These are phyloP conservation scores for Cerceris ruficornis DNA, from an alignment of 2,888 invertebrate species.

Conservation along the genomic window DNA sequence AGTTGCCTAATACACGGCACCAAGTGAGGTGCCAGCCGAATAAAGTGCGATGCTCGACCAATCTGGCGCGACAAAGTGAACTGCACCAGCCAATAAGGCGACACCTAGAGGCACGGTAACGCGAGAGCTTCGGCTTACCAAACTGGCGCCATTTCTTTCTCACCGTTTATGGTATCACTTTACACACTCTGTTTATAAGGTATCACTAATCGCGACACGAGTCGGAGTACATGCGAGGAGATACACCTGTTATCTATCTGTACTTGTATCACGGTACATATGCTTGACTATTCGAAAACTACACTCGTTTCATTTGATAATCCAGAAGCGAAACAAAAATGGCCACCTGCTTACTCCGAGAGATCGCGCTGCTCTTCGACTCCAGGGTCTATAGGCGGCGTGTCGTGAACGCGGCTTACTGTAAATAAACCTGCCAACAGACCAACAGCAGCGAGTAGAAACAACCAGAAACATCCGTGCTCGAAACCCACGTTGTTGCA, in stretches of 20 bases:
- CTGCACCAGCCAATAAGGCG: constrained; percentile 8
- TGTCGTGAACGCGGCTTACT: constrained; percentile 32
- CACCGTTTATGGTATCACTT: constrained; percentile 8
- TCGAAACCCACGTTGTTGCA: constrained; percentile 4
- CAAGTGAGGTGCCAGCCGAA: not conserved
- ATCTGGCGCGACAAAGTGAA: not conserved
- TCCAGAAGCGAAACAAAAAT: constrained; percentile 33
- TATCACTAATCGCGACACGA: not conserved
- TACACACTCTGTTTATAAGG: not conserved
- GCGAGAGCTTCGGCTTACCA: constrained; percentile 15
- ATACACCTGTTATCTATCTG: no score
- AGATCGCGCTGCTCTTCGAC: constrained; percentile 51
- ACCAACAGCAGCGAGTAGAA: constrained; percentile 12
- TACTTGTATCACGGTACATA: no score
- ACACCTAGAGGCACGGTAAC: constrained; percentile 4
- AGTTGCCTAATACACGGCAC: constrained; percentile 11
- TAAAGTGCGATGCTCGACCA: not conserved
- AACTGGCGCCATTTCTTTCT: constrained; percentile 33
- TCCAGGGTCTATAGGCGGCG: constrained; percentile 22
- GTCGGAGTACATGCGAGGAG: not conserved
- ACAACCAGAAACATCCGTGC: constrained; percentile 3
- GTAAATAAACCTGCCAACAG: constrained; percentile 25
- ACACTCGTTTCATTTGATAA: not conserved
- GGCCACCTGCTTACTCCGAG: constrained; percentile 25
- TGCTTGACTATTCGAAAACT: no score